A percentile compares a stretch with the other conserved stretches of the same genome.
Evolutionary conservation across 2,888 invertebrate genomes (phyloP).

Genomic region (Homarus gammarus): DNA sequence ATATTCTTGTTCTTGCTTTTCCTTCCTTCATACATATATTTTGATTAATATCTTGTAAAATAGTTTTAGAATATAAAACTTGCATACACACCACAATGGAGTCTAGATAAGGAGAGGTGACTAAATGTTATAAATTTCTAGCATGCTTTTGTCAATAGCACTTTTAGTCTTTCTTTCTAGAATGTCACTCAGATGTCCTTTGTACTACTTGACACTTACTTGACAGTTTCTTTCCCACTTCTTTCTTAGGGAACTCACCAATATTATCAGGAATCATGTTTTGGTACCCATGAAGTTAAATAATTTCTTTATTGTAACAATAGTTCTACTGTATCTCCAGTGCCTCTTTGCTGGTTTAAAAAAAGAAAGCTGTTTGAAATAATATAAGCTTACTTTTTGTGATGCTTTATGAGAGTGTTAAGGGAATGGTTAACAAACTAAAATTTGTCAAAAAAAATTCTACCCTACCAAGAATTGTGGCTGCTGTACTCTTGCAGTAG

Average conservation of each 20-base stretch:
- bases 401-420: conserved; percentile 55
- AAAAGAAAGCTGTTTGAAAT: conserved; percentile 50
- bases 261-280: conserved; percentile 27
- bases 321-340: conserved; percentile 33
- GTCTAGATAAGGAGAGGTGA: conserved; percentile 46
- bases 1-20: not conserved
- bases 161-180: conserved; percentile 39
- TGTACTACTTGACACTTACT: conserved; percentile 22
- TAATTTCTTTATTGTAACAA: conserved; percentile 31
- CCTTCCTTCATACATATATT: not conserved
- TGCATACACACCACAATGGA: not conserved
- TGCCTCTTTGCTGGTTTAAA: conserved; percentile 61
- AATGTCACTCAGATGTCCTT: conserved; percentile 15
- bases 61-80: not conserved
- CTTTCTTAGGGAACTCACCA: conserved; percentile 20
- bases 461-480: conserved; percentile 2
- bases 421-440: conserved; percentile 53
- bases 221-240: conserved; percentile 27
- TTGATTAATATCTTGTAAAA: not conserved
- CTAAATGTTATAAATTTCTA: conserved; percentile 26
- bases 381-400: conserved; percentile 43
- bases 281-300: conserved; percentile 36
- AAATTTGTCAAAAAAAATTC: conserved; percentile 17
- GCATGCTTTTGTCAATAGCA: conserved; percentile 6
- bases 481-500: conserved; percentile 22